Evolutionary conservation across 2,888 invertebrate species (phyloP), one percentile per base, ranked within the genome.

Genomic region (Lithophane semibrunnea): DNA sequence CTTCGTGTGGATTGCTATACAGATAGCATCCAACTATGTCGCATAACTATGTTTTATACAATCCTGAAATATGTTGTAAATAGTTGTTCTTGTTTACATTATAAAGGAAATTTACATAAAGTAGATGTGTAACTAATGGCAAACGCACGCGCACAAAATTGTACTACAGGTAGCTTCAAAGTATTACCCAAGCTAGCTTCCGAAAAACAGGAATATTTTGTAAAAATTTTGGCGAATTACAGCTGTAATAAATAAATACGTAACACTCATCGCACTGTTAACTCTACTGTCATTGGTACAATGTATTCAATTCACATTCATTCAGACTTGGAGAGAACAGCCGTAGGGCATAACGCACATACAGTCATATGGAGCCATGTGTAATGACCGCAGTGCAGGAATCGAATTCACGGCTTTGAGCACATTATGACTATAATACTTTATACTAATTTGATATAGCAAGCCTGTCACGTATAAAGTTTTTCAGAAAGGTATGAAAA

Each of bases 1-100:
- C 73, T 56, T 63, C 78, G 60, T 73, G 61, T 56, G 56, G 72
- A 80, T 78, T 80, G 75, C 56, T 74, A 63, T 74, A 56, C 49
- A 66, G 69, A 84, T 60, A 81, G 44, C 74, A 74, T 73, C 66
- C 81, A 61, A 73, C 61, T 73, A 61, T 47, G 64, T 83, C n/a
- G 58, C 60, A 29, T 29, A 56, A 73, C 68, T 52, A 64, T 75
- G 61, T 77, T 73, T 70, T 73, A 75, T 77, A 64, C 42, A 52
- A 75, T 73, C 49, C 73, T 8, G 16, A 63, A 73, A 72, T 44
- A 52, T 29, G 21, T 67, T 73, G 29, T 49, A 70, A 24, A 70
- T 63, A 66, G 47, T 75, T 73, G 12, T 75, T 29, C 29, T 29
- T 71, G 52, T 76, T 68, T 61, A 73, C 24, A 60, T 49, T 71